Base-by-base conservation (phyloP, 2,888 invertebrate genomes). In the Rhingia campestris region DNA sequence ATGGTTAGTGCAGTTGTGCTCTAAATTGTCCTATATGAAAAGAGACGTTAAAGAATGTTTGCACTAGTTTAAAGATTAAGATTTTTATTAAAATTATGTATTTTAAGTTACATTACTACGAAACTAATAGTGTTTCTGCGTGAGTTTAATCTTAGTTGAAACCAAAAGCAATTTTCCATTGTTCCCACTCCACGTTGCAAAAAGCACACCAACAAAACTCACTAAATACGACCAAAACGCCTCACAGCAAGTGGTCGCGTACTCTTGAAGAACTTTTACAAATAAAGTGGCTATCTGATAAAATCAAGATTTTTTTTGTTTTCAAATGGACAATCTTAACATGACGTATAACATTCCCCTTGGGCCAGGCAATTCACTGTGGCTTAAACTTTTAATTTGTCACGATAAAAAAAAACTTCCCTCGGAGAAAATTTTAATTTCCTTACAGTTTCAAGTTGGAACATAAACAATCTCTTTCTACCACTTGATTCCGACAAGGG, bases 351-450 rank as follows among this genome's bases (percentile, higher is more conserved):
- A 75, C 66, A 53, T 51, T 32, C 56, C 84, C 84, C 84, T 49
- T 9, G 64, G 70, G 84, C 70, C 39, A 61, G 56, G 69, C 74
- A 64, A 77, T 82, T 82, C 77, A 69, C 61, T 69, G 84, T 43
- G 80, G 80, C 75, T 84, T 84, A 84, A 80, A 84, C 59, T 80
- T 84, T 84, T 84, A 84, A 84, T 84, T 84, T 84, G 84, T 84
- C 84, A 80, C 51, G 80, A 80, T 70, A 75, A 59, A 69, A 73
- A 45, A 61, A 58, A 63, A 49, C 63, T 61, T 70, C 64, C 64
- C 74, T 79, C 37, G 12, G 70, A 74, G 69, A 54, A 35, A 39
- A 61, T 84, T 84, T 80, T 84, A 84, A 84, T 84, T 84, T 84
- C 84, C 84, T 84, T 67, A 67, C 56, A 77, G 77, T 77, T 77